Base-by-base conservation (phyloP, 2,888 invertebrate species). In the Nasonia oneida region DNA sequence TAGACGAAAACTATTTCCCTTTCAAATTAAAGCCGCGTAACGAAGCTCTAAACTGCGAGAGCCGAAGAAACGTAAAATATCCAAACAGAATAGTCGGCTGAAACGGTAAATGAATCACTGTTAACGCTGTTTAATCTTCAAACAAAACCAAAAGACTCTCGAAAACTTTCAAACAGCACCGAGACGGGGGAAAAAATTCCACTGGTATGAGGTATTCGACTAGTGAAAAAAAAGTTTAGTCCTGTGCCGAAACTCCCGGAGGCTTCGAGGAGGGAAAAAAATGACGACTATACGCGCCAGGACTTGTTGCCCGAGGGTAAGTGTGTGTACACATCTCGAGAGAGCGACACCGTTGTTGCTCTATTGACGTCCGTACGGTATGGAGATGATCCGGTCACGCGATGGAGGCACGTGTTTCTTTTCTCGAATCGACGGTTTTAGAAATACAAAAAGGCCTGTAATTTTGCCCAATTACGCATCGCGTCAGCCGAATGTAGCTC, bases 291-390 rank as follows among this genome's bases (percentile, higher is more conserved):
- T 1, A 53, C 0, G 10, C 5, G 57, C 8, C 29, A 33, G 67
- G 67, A 67, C 67, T 14, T 61, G 4, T 61, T 14, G 67, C 29
- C 67, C 23, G 29, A 67, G n/a, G 67, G 14, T 67, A 33, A 61
- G 57, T 61, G 6, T 67, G 67, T 67, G n/a, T 67, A 33, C 67
- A 67, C 67, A 14, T 33, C 8, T 23, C 67, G 67, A 67, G 33
- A 67, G 67, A 67, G 67, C 67, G 29, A 67, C 67, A 67, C 67
- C 67, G 67, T 29, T 53, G 53, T 53, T 64, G 64, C 64, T 23
- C 64, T 64, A 64, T 64, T 64, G 67, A 67, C 67, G 33, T 12
- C 6, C 57, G 3, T 67, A 12, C 53, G 53, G 57, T 57, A 15
- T 4, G 15, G n/a, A 18, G 15, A 15, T 57, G 57, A 57, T n/a